Percentiles rank a stretch among this genome's conserved stretches.
These are phyloP conservation scores for Pterostichus madidus DNA, from an alignment of 2,888 invertebrate species.

Conservation along the genomic window DNA sequence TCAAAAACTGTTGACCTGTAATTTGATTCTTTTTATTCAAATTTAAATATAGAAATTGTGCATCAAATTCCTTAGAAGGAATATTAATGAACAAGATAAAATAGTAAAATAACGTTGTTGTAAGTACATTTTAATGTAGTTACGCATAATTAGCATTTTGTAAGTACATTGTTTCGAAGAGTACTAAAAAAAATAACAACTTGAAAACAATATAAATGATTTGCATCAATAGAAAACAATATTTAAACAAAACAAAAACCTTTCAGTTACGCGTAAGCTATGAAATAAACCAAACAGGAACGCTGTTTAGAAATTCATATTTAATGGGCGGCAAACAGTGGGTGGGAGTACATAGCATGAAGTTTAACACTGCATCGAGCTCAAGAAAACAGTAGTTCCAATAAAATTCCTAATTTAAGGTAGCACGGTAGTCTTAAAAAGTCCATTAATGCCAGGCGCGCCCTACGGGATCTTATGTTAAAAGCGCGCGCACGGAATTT, in stretches of 20 bases:
- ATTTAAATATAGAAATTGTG: too few relatives aligned
- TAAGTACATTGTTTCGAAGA: slow-evolving; percentile 1
- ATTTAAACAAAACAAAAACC: slow-evolving; percentile 16
- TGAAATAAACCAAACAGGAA: slow-evolving; percentile 31
- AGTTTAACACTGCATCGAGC: slow-evolving; percentile 42
- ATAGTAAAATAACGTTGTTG: too few relatives aligned
- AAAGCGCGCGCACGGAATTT: slow-evolving; percentile 39
- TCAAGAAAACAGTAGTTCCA: slow-evolving; percentile 48
- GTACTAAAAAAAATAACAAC: too few relatives aligned
- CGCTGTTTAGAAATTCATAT: slow-evolving; percentile 51
- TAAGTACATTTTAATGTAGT: too few relatives aligned
- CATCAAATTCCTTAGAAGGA: too few relatives aligned
- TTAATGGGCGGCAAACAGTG: slow-evolving; percentile 24
- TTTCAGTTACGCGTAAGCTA: background rate
- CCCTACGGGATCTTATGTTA: slow-evolving; percentile 33
- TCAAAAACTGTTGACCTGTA: too few relatives aligned
- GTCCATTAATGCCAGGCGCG: slow-evolving; percentile 46
- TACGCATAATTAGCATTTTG: slow-evolving; percentile 19
- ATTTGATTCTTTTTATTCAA: too few relatives aligned
- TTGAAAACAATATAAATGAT: slow-evolving; percentile 21
- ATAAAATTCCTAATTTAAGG: slow-evolving; percentile 59
- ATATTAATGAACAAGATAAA: too few relatives aligned
- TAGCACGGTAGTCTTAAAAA: slow-evolving; percentile 58
- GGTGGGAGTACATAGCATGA: slow-evolving; percentile 37
- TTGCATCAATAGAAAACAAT: slow-evolving; percentile 21